These are phyloP conservation scores for Amblyopsis hoosieri DNA, from an alignment of 2,797 vertebrate species.

Conservation along the genomic window DNA sequence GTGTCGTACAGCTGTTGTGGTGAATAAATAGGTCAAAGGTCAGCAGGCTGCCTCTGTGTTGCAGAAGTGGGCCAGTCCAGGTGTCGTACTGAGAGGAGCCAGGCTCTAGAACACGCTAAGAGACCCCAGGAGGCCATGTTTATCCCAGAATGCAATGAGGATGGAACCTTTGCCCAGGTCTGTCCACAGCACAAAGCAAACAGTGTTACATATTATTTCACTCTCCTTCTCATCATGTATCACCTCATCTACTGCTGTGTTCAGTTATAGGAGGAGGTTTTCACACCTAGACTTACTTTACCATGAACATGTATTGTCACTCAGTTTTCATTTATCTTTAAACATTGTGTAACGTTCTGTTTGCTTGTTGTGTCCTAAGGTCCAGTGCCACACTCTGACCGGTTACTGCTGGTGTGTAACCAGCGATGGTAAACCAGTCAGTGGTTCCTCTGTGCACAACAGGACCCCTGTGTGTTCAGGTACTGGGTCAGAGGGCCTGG, in stretches of 20 bases:
- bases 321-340: not conserved
- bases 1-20: conserved; percentile 12
- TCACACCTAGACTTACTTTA: too few relatives aligned
- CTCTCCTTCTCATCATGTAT: conserved; percentile 14
- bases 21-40: not conserved
- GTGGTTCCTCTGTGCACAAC: conserved; percentile 97
- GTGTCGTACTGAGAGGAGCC: conserved; percentile 89
- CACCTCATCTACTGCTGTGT: conserved; percentile 9
- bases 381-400: conserved; percentile 97
- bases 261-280: too few relatives aligned
- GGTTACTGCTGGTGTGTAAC: conserved; percentile 99
- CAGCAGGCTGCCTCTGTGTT: conserved; percentile 33
- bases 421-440: conserved; percentile 94
- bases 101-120: conserved; percentile 90
- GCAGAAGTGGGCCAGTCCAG: conserved; percentile 91
- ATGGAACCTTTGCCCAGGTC: conserved; percentile 96
- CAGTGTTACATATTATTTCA: not conserved
- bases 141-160: conserved; percentile 94
- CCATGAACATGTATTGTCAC: too few relatives aligned
- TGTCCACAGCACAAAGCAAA: conserved; percentile 13
- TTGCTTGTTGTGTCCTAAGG: conserved; percentile 72
- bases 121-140: conserved; percentile 94
- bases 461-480: conserved; percentile 99
- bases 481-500: conserved; percentile 70
- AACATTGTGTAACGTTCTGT: not conserved